phyloP scores from a whole-genome alignment of 1,140 invertebrate genomes.

The Eueides isabella region DNA sequence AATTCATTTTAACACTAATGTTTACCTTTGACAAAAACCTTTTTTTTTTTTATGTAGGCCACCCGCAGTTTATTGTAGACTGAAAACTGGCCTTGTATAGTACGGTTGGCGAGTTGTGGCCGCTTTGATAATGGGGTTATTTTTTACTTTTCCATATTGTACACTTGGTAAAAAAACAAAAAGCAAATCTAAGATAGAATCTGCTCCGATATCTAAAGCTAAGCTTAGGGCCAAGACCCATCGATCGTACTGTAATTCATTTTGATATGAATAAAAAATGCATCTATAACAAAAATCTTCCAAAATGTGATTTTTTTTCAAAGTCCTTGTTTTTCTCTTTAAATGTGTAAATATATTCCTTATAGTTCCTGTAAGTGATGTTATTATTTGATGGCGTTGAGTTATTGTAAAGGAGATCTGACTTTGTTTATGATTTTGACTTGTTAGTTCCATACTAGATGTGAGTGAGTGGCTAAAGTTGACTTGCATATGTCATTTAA shows the following conservation, averaged over 20 bases:
- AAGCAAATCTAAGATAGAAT: too few species aligned
- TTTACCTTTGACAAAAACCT: neutral
- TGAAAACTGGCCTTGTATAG: conserved; percentile 6
- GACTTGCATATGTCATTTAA: too few species aligned
- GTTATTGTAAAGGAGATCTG: neutral
- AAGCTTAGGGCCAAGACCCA: too few species aligned
- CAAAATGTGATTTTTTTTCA: neutral
- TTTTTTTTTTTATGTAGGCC: neutral
- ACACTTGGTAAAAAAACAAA: too few species aligned
- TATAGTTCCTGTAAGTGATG: conserved; percentile 12
- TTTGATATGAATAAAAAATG: neutral
- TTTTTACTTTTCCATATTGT: too few species aligned
- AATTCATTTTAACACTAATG: neutral
- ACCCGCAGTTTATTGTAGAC: neutral
- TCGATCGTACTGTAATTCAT: neutral
- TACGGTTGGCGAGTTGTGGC: too few species aligned
- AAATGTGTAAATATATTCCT: neutral
- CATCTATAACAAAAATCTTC: neutral
- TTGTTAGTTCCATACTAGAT: neutral
- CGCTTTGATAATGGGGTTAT: too few species aligned
- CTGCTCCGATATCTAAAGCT: too few species aligned
- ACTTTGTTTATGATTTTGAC: conserved; percentile 1
- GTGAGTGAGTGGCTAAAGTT: too few species aligned
- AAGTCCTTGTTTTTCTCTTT: neutral
- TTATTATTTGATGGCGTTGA: neutral